Percentiles rank a stretch among this genome's conserved stretches.
Evolutionary conservation across 2,888 invertebrate species (phyloP).

Genomic region (Zaprionus bogoriensis): DNA sequence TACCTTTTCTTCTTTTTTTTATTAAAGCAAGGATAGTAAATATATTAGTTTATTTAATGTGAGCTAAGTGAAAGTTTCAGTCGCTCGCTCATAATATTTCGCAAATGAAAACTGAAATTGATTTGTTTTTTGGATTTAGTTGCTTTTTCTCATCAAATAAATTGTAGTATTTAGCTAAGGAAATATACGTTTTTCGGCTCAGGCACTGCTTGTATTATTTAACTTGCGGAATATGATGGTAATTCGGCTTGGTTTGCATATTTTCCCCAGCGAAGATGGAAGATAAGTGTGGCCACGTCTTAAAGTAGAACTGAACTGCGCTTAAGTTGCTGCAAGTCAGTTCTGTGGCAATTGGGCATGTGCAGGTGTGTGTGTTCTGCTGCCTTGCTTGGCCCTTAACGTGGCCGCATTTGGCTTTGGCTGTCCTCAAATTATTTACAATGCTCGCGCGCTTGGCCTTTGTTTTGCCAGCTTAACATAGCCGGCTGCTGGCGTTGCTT

Average conservation of each 20-base stretch:
- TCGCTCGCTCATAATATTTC: too few species aligned
- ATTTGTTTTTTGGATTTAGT: too few species aligned
- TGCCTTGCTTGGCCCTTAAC: slow-evolving; percentile 45
- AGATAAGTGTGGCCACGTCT: slow-evolving; percentile 29
- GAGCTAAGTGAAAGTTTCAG: too few species aligned
- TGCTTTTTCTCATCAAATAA: too few species aligned
- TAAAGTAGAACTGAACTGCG: slow-evolving; percentile 35
- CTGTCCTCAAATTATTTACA: slow-evolving; percentile 64
- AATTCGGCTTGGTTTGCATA: too few species aligned
- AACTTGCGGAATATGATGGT: too few species aligned
- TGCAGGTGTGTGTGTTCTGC: slow-evolving; percentile 4
- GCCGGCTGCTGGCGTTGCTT: slow-evolving; percentile 27
- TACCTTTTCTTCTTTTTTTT: not conserved
- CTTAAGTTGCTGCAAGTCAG: slow-evolving; percentile 22
- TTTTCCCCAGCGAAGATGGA: slow-evolving; percentile 37
- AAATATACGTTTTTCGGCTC: too few species aligned
- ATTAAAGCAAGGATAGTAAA: not conserved
- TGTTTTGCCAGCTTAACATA: slow-evolving; percentile 31
- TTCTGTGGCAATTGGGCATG: not conserved
- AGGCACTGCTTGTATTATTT: too few species aligned
- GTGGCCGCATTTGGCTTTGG: slow-evolving; percentile 56
- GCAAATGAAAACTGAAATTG: too few species aligned
- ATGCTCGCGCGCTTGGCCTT: slow-evolving; percentile 32
- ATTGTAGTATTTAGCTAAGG: too few species aligned
- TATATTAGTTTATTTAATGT: too few species aligned